Base-by-base conservation (phyloP, 1,140 invertebrate genomes). In the Charaxes varanes region DNA sequence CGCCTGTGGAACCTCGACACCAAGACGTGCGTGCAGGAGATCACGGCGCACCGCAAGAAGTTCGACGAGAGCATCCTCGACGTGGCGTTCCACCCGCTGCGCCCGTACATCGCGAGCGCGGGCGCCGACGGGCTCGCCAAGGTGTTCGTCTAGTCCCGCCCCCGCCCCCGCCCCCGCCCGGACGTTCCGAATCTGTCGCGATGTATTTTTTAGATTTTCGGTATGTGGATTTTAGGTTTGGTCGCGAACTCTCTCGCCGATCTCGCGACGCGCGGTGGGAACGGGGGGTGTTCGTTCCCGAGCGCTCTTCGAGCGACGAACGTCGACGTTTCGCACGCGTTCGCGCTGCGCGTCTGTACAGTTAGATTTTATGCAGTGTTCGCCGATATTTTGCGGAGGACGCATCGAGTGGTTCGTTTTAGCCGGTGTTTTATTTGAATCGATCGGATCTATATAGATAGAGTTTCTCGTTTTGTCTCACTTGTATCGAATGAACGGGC, bases 61-160 rank as follows among this genome's bases (percentile, higher is more conserved):
- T 98, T 98, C 87, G 97, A 99, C 84, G 97, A 99, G 86, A 96
- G 96, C 70, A 99, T 99, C 85, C 91, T 98, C 71, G 96, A 98
- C 84, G 98, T 99, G 45, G 97, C 97, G 67, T 99, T 99, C 89
- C 98, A 99, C 89, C 97, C 98, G 61, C 93, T 96, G 53, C 94
- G 96, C 86, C 96, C 97, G 43, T 98, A 96, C 83, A 99, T 99
- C 72, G 98, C 97, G 42, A 98, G 95, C 86, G 97, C 96, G 49
- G 98, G 98, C 51, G 97, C 98, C 46, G 98, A 99, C 87, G 96
- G 94, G 46, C 88, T 99, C 59, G 97, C 97, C 68, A 99, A 99
- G 89, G 97, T 99, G 63, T 99, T 94, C 87, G 92, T 93, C 76
- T 92, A 88, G 88, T 36, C 31, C n/a, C 34, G 18, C 28, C 40